Conservation (phyloP, 1,140 invertebrate species). For the Zaprionus kolodkinae region DNA sequence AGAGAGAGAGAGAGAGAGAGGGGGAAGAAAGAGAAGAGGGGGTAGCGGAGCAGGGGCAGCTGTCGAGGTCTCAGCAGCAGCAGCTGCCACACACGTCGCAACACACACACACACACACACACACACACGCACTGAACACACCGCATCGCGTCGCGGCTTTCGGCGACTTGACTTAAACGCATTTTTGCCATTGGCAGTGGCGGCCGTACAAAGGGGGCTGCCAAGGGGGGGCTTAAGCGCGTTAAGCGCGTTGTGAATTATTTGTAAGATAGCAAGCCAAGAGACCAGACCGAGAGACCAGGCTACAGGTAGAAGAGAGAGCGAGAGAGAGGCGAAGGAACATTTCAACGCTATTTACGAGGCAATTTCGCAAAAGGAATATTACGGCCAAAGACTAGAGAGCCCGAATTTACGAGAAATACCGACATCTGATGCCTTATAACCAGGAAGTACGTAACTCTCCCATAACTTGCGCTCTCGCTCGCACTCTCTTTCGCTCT, state of each 20-base stretch:
- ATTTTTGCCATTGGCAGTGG: slow-evolving; percentile 62
- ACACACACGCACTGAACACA: slow-evolving; percentile 28
- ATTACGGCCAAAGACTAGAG: slow-evolving; percentile 25
- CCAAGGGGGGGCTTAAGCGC: slow-evolving; percentile 32
- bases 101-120: slow-evolving; percentile 38
- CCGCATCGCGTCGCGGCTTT: slow-evolving; percentile 45
- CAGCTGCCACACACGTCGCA: slow-evolving; percentile 76
- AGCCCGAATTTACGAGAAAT: slow-evolving; percentile 31
- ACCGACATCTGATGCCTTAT: slow-evolving; percentile 3
- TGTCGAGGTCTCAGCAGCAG: slow-evolving; percentile 51
- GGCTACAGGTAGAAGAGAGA: slow-evolving; percentile 4
- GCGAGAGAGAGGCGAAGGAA: slow-evolving; percentile 6
- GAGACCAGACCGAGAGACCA: neutral
- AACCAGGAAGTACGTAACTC: slow-evolving; percentile 32
- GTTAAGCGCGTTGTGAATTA: slow-evolving; percentile 66
- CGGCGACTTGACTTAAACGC: slow-evolving; percentile 77
- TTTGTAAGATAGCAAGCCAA: slow-evolving; percentile 50
- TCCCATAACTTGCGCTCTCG: neutral
- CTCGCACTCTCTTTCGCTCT: no score
- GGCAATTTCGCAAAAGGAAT: slow-evolving; percentile 49
- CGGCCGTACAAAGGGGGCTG: neutral
- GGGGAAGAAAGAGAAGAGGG: neutral
- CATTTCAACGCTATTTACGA: slow-evolving; percentile 50
- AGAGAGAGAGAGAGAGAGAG: slow-evolving; percentile 4
- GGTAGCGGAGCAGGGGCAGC: slow-evolving; percentile 27